A percentile compares a stretch with the other conserved stretches of the same genome.
Evolutionary conservation across 1,140 invertebrate genomes (phyloP).

Genomic region (Lordiphosa collinella): DNA sequence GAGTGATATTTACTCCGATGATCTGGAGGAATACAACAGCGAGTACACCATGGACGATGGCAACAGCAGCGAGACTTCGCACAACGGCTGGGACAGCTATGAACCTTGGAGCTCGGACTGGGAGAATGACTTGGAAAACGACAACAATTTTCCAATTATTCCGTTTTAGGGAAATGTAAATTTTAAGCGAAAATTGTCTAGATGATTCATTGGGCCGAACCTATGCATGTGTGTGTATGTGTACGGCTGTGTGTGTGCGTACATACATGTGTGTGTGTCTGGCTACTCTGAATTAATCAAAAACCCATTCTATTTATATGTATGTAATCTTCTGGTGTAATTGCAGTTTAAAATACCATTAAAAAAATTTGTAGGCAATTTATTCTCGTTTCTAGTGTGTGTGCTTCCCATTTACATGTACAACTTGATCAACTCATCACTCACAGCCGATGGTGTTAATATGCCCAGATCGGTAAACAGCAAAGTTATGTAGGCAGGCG

Average conservation of each 20-base stretch:
- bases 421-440: constrained; percentile 97
- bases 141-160: constrained; percentile 26
- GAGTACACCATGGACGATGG: constrained; percentile 60
- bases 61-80: constrained; percentile 49
- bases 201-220: background rate
- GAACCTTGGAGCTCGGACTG: constrained; percentile 57
- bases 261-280: constrained; percentile 20
- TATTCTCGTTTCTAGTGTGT: constrained; percentile 20
- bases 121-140: constrained; percentile 43
- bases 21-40: constrained; percentile 61
- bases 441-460: constrained; percentile 96
- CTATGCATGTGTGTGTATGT: constrained; percentile 20
- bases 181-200: constrained; percentile 35
- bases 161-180: constrained; percentile 38
- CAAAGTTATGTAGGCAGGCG: constrained; percentile 94
- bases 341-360: constrained; percentile 17
- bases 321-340: background rate
- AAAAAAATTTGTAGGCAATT: background rate
- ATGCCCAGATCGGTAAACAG: constrained; percentile 98
- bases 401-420: constrained; percentile 86
- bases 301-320: background rate
- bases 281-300: constrained; percentile 3
- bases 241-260: background rate
- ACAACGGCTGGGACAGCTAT: constrained; percentile 40
- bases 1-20: constrained; percentile 52